Percentiles rank a stretch among this genome's conserved stretches.
Conservation (phyloP, 2,888 invertebrate genomes). For the Leptinotarsa rubiginosa region DNA sequence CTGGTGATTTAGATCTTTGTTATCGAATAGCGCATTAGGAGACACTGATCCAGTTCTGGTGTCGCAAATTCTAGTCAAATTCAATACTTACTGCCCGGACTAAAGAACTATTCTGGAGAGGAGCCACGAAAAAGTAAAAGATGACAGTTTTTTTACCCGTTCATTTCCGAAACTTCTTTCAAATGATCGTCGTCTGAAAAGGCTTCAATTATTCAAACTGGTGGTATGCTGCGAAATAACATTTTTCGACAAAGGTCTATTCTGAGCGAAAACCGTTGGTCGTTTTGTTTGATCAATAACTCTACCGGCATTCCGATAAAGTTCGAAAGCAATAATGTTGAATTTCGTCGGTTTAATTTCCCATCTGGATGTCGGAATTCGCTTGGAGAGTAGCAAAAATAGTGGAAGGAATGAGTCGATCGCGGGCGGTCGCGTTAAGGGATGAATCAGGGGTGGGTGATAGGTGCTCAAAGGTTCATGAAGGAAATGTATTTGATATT, state of each 20-base stretch:
- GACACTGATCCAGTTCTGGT: no score
- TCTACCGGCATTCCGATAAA: constrained; percentile 1
- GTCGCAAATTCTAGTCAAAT: no score
- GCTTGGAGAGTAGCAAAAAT: neutral
- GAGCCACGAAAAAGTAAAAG: neutral
- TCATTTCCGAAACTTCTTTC: neutral
- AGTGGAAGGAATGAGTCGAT: neutral
- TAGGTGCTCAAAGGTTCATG: no score
- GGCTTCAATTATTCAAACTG: constrained; percentile 25
- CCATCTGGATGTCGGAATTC: constrained; percentile 3
- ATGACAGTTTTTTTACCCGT: neutral
- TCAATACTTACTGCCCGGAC: no score
- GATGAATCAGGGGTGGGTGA: neutral
- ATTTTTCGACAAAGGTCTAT: neutral
- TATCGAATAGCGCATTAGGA: no score
- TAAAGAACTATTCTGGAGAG: no score
- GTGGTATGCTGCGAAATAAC: neutral
- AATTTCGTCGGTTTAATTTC: constrained; percentile 17
- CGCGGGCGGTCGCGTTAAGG: no score
- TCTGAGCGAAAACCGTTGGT: neutral
- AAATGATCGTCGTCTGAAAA: constrained; percentile 4
- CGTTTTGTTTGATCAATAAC: constrained; percentile 7
- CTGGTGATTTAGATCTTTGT: no score
- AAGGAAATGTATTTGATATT: no score
- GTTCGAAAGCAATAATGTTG: constrained; percentile 2